Conservation (phyloP, 2,113 vertebrate genomes). For the Murina feae region DNA sequence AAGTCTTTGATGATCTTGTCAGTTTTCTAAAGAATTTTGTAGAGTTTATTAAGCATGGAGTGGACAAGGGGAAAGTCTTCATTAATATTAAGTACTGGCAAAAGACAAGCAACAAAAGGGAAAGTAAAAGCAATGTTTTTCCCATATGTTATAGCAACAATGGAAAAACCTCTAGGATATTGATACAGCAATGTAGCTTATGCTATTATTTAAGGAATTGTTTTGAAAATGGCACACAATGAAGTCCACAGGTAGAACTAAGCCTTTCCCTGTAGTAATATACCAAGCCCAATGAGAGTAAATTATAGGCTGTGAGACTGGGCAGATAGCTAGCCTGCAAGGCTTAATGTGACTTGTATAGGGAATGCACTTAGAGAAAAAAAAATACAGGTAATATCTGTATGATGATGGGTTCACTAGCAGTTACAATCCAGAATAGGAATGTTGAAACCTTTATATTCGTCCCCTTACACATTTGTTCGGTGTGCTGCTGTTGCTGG, state of each 20-base stretch:
- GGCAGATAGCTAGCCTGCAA: not conserved
- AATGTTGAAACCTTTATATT: not conserved
- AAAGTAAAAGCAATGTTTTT: not conserved
- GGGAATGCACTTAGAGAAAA: not conserved
- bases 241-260: not conserved
- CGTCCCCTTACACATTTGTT: not conserved
- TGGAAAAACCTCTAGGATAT: not conserved
- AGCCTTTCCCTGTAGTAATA: not conserved
- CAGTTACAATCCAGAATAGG: not conserved
- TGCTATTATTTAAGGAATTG: constrained; percentile 7
- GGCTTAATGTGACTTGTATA: not conserved
- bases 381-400: not conserved
- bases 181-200: not conserved
- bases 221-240: constrained; percentile 31
- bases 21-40: not conserved
- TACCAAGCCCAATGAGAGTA: not conserved
- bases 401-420: not conserved
- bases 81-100: not conserved
- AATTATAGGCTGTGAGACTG: not conserved
- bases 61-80: not conserved
- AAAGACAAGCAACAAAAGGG: not conserved
- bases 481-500: not conserved
- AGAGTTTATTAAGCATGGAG: not conserved
- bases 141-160: not conserved
- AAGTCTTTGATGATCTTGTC: not conserved